Percentiles rank a stretch among this genome's conserved stretches.
Evolutionary conservation across 2,888 invertebrate species (phyloP).

Genomic region (Antheraea assamensis): DNA sequence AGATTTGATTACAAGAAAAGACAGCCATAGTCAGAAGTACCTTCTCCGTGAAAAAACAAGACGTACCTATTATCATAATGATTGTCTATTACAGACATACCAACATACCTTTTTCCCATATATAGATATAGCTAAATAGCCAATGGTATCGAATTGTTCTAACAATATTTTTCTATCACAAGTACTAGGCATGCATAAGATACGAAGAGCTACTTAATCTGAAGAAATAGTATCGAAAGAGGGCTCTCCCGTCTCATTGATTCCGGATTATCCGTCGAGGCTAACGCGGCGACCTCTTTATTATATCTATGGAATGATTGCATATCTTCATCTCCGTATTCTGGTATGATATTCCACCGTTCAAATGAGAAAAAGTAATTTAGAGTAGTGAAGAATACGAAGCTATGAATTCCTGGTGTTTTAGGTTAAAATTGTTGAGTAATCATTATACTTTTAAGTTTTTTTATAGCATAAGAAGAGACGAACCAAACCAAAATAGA

Average conservation of each 20-base stretch:
- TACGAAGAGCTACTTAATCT: slow-evolving; percentile 10
- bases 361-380: background rate
- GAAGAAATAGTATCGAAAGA: slow-evolving; percentile 1
- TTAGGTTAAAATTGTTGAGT: background rate
- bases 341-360: background rate
- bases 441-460: background rate
- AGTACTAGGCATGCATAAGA: background rate
- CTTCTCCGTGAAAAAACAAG: too few species aligned
- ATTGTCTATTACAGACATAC: too few species aligned
- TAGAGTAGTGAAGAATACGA: background rate
- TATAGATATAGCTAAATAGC: too few species aligned
- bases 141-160: background rate
- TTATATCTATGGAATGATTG: slow-evolving; percentile 23
- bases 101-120: too few species aligned
- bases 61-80: too few species aligned
- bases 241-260: slow-evolving; percentile 23
- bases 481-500: background rate
- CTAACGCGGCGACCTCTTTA: slow-evolving; percentile 32
- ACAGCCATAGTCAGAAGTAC: too few species aligned
- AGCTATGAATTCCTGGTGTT: background rate
- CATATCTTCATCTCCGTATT: background rate
- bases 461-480: too few species aligned
- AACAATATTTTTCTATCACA: background rate
- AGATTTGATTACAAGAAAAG: too few species aligned
- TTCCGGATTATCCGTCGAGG: slow-evolving; percentile 32